These are phyloP conservation scores for Arctopsyche grandis DNA, from an alignment of 1,140 invertebrate genomes.

Conservation along the genomic window DNA sequence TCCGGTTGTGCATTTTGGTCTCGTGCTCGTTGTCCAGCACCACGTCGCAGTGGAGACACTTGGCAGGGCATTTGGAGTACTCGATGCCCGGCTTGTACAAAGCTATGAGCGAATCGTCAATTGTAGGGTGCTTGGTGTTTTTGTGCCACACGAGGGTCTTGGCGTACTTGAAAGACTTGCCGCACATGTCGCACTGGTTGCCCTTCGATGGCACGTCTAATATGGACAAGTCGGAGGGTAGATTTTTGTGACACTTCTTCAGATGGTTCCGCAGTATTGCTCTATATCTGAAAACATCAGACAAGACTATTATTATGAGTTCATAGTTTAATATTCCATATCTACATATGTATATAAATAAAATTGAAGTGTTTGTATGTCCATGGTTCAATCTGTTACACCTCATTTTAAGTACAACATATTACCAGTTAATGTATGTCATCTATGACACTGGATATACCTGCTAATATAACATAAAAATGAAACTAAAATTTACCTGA, in stretches of 20 bases:
- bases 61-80: constrained; percentile 59
- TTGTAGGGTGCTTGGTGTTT: constrained; percentile 56
- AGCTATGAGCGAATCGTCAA: constrained; percentile 56
- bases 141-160: constrained; percentile 60
- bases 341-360: too few species aligned
- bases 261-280: constrained; percentile 26
- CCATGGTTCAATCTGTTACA: too few species aligned
- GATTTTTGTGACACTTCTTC: constrained; percentile 43
- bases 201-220: constrained; percentile 48
- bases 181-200: constrained; percentile 58
- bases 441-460: too few species aligned
- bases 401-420: too few species aligned
- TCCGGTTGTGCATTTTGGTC: constrained; percentile 62
- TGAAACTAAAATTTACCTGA: constrained; percentile 42
- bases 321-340: too few species aligned
- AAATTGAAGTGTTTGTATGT: too few species aligned
- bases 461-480: too few species aligned
- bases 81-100: neutral
- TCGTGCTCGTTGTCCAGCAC: constrained; percentile 60
- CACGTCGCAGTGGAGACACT: constrained; percentile 63
- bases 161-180: constrained; percentile 62
- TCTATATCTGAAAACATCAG: constrained; percentile 14
- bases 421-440: too few species aligned
- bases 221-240: neutral
- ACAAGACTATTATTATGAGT: neutral